phyloP scores from a whole-genome alignment of 1,140 invertebrate species.

The Brachystomella parvula region DNA sequence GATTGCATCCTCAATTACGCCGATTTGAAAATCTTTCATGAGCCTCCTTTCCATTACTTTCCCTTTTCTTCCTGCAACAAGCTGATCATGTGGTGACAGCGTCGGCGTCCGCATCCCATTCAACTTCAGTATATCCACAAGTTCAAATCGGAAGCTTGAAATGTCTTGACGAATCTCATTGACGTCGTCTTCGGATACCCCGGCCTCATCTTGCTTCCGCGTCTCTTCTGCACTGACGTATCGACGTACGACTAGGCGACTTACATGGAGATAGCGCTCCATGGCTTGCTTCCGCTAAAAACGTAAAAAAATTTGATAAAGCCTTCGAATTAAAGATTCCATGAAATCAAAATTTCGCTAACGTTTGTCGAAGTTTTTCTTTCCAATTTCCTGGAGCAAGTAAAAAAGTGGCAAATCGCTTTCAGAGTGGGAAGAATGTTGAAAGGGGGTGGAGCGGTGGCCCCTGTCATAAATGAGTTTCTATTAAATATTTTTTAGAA shows the following conservation, averaged over 20 bases:
- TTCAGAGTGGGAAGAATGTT: constrained; percentile 94
- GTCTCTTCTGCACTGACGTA: constrained; percentile 94
- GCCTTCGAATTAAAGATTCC: no score
- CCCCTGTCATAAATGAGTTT: constrained; percentile 49
- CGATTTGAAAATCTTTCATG: constrained; percentile 83
- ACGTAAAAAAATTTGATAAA: no score
- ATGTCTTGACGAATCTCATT: constrained; percentile 99
- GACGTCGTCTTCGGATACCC: constrained; percentile 96
- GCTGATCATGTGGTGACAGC: constrained; percentile 53
- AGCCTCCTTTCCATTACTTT: constrained; percentile 72
- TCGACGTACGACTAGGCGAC: constrained; percentile 61
- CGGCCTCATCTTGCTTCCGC: constrained; percentile 77
- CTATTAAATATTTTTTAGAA: neutral
- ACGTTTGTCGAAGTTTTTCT: constrained; percentile 85
- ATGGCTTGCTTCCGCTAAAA: constrained; percentile 81
- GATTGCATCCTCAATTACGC: constrained; percentile 72
- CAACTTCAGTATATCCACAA: constrained; percentile 89
- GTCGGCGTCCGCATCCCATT: constrained; percentile 76
- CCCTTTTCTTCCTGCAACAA: constrained; percentile 70
- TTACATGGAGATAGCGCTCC: neutral
- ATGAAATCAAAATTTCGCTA: constrained; percentile 44
- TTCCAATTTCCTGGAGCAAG: constrained; percentile 79
- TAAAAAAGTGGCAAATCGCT: constrained; percentile 72
- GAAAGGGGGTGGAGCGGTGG: constrained; percentile 90
- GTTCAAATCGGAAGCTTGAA: constrained; percentile 84